Evolutionary conservation across 2,888 invertebrate species (phyloP).

Genomic region (Vanessa cardui): DNA sequence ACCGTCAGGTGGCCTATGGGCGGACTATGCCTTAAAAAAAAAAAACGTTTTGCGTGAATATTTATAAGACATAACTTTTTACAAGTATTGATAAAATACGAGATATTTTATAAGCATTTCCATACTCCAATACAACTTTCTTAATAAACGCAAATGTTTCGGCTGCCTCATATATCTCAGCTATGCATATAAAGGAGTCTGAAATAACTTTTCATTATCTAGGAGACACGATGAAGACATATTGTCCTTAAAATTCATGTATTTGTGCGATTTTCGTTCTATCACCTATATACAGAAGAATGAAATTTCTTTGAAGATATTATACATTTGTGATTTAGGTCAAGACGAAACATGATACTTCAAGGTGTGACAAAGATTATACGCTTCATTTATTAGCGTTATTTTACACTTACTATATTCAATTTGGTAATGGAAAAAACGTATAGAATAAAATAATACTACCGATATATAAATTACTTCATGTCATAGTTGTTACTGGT

Average conservation of each 20-base stretch:
- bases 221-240: constrained; percentile 38
- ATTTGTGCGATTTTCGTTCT: constrained; percentile 14
- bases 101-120: neutral
- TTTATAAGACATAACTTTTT: too few relatives aligned
- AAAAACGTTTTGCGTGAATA: too few relatives aligned
- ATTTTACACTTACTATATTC: constrained; percentile 23
- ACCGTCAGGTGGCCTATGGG: too few relatives aligned
- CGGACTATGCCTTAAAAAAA: too few relatives aligned
- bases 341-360: constrained; percentile 29
- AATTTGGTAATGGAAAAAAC: constrained; percentile 22
- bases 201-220: constrained; percentile 41
- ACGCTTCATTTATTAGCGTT: constrained; percentile 27
- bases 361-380: constrained; percentile 33
- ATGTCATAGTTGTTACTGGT: too few relatives aligned
- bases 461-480: neutral
- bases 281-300: constrained; percentile 16
- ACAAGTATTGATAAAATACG: neutral
- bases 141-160: constrained; percentile 14
- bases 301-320: constrained; percentile 22
- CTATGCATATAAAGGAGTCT: constrained; percentile 32
- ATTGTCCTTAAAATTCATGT: constrained; percentile 15
- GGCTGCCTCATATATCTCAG: constrained; percentile 9
- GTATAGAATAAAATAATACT: neutral
- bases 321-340: constrained; percentile 29
- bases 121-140: constrained; percentile 9